Evolutionary conservation across 2,113 vertebrate genomes (phyloP), one percentile per base, ranked within the genome.

Genomic region (Geococcyx californianus): DNA sequence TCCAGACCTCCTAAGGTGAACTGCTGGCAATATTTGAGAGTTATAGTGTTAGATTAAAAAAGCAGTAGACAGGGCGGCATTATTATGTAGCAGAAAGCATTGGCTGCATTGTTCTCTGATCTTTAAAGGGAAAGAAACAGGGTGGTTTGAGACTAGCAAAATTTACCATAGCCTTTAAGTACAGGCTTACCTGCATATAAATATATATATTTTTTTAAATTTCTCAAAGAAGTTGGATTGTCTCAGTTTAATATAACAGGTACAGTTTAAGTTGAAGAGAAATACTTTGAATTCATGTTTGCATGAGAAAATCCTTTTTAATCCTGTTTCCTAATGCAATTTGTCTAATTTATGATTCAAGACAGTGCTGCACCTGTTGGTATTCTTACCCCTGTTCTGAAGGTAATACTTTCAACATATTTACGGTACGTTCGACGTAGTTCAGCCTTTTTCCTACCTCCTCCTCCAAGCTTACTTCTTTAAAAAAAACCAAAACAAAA

Each of bases 271-370:
- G 26, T 77, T 85, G 40, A 79, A 52, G 40, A 79, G n/a, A 34
- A 29, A 18, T 31, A 51, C 7, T 74, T 66, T 42, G 33, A 82
- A 68, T 64, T 62, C 11, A 17, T 73, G 54, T 87, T 94, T 85
- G 7, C 49, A 60, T 84, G 38, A 90, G 45, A 90, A 95, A 86
- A 93, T 93, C 28, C 17, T 74, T 80, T 92, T 90, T 86, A 93
- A 74, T 92, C 42, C 45, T 33, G 10, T 87, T 89, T 83, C 54
- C 49, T 85, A 79, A 69, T 88, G 51, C 45, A 86, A 18, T 90
- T 94, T 86, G 82, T 85, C 40, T 85, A 58, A 60, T 66, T 93
- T 78, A 38, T 83, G 19, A 47, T 63, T 89, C 38, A 87, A 81
- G 84, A 14, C 18, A 11, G 17, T 69, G 29, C 72, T 83, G 75